Base-by-base conservation (phyloP, 2,113 vertebrate species). In the Onychorhynchus coronatus region DNA sequence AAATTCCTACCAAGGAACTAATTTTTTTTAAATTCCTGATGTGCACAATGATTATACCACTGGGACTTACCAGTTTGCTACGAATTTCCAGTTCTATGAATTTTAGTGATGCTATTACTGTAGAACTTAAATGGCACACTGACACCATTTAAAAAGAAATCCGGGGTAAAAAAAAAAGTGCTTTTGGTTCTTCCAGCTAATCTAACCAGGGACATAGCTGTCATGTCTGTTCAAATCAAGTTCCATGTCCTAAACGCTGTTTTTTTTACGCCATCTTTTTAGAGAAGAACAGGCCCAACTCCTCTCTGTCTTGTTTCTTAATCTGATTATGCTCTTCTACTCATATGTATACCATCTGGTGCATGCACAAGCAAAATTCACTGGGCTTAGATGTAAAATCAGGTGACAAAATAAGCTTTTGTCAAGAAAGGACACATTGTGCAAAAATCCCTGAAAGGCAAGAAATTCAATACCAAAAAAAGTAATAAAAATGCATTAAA, bases 301-400 rank as follows among this genome's bases (percentile, higher is more conserved):
- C 41, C 74, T 88, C 77, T 93, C 93, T 93, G 84, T 52, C 78
- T 95, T 88, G 21, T 91, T 90, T 95, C 90, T 94, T 96, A 95
- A 97, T 94, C 80, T 95, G 91, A 96, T 94, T 93, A 97, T 85
- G 55, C 75, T 95, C 70, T 87, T 95, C 66, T 84, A 89, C 91
- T 97, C 92, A 61, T 93, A 95, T 73, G 75, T 91, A 91, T 74
- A 89, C 91, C 96, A 95, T 93, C 93, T 97, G 95, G 87, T 87
- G 42, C 70, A 91, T 8, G 16, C 82, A 96, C 85, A 84, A 86
- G 88, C 67, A 97, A 96, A 95, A 96, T 91, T 95, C 68, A 73
- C 73, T 93, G 73, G 88, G 86, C 70, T 83, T 92, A 88, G 73
- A 94, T 78, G 68, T 68, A 95, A 94, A 66, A 96, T 72, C 93